Evolutionary conservation across 2,888 invertebrate genomes (phyloP), one percentile per base, ranked within the genome.

Genomic region (Drosophila rubida): DNA sequence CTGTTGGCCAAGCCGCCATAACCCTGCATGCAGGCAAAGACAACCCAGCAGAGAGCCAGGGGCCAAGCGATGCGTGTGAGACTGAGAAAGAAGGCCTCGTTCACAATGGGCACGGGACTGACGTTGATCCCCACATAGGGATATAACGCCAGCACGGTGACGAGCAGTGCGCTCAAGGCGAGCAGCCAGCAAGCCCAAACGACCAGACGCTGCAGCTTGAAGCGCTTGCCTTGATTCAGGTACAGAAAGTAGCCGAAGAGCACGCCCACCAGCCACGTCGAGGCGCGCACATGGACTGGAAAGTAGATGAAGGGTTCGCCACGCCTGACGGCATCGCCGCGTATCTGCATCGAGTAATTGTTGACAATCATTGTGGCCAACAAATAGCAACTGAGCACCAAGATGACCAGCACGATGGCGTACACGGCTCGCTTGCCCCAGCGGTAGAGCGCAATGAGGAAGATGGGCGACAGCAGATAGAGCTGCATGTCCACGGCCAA

Each of bases 401-500:
- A 22, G 11, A 86, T 88, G 2, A 91, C 25, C 4, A 77, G 9
- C 1, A 83, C 44, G 1, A 89, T 59, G 0, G 57, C 81, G 0
- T 61, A 63, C 0, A 74, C 50, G 2, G 80, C 87, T 35, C 71
- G 82, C 37, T 67, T 82, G 19, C 89, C 83, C 90, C 89, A 90
- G 19, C 77, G 89, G 69, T 91, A 91, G 16, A 94, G 78, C 0
- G 92, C 90, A 35, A 92, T 90, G 19, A 94, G 82, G 3, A 94
- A 71, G 0, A 94, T 55, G 0, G 94, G 94, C 0, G 94, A 93
- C n/a, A 93, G 51, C 48, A 93, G 82, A 71, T 92, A 94, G 19
- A 94, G 84, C 81, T 94, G 94, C 89, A 93, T 93, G 54, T 94
- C 94, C 1, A 93, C 92, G 1, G 93, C 92, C n/a, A 94, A 81